Evolutionary conservation across 2,113 vertebrate species (phyloP).

Genomic region (Tupaia tana): DNA sequence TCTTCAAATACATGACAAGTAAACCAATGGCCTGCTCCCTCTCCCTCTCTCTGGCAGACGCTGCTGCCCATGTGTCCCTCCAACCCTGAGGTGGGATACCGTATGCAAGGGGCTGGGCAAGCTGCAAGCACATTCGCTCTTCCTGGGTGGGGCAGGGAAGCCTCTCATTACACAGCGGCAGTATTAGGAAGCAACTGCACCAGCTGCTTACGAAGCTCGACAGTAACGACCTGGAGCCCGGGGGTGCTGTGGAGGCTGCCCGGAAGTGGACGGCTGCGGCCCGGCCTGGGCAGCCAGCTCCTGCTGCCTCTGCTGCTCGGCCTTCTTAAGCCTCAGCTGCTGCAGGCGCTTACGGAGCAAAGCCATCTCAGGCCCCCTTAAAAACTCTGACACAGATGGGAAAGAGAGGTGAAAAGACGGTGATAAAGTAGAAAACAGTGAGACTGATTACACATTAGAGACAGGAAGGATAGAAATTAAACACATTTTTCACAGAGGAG

Average conservation of each 20-base stretch:
- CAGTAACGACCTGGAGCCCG: conserved; percentile 91
- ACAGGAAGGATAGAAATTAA: conserved; percentile 59
- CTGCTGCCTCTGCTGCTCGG: conserved; percentile 95
- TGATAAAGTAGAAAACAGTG: conserved; percentile 64
- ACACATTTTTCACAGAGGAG: conserved; percentile 42
- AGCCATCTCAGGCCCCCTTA: conserved; percentile 95
- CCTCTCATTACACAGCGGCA: conserved; percentile 83
- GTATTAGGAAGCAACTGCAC: conserved; percentile 79
- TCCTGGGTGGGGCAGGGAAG: conserved; percentile 70
- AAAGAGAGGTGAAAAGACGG: conserved; percentile 70
- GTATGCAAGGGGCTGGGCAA: conserved; percentile 71
- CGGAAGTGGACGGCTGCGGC: conserved; percentile 86
- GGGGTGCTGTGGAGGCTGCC: conserved; percentile 86
- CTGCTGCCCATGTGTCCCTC: background rate
- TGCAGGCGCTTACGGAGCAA: conserved; percentile 98
- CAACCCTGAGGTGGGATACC: conserved; percentile 72
- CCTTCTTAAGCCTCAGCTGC: conserved; percentile 95
- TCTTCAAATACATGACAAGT: conserved; percentile 3
- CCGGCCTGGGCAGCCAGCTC: conserved; percentile 86
- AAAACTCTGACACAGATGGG: conserved; percentile 89
- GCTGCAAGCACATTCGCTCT: conserved; percentile 80
- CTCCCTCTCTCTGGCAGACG: background rate
- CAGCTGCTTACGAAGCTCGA: conserved; percentile 83
- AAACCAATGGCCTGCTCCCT: background rate
- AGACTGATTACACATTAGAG: conserved; percentile 61